phyloP scores from a whole-genome alignment of 1,140 invertebrate genomes.

The Neomicropteryx cornuta region DNA sequence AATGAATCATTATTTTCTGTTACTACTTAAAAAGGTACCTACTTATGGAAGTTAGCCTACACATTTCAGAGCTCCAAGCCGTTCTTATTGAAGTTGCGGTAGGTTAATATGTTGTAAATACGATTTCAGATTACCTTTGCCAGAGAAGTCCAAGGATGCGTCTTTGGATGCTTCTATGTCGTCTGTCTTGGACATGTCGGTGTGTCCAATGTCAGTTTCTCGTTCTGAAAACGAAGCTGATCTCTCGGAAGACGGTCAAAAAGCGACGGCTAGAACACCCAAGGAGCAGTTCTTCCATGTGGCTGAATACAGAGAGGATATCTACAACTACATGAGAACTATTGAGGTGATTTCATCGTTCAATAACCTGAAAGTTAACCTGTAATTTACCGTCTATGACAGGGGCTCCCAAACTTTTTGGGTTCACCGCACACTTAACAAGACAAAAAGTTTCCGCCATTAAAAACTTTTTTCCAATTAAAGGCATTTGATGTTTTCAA shows the following conservation, averaged over 20 bases:
- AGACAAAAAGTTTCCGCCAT: too few relatives aligned
- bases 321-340: conserved; percentile 67
- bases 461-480: too few relatives aligned
- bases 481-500: too few relatives aligned
- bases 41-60: not conserved
- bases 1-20: not conserved
- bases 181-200: conserved; percentile 25
- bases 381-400: too few relatives aligned
- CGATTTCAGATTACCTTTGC: conserved; percentile 20
- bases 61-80: not conserved
- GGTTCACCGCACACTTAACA: not conserved
- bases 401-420: too few relatives aligned
- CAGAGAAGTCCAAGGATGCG: conserved; percentile 31
- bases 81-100: not conserved
- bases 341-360: conserved; percentile 63
- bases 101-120: not conserved
- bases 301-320: conserved; percentile 69
- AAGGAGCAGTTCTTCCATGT: conserved; percentile 50
- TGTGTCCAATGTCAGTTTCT: conserved; percentile 30
- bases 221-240: conserved; percentile 25
- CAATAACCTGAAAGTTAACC: too few relatives aligned
- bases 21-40: not conserved
- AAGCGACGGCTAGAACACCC: conserved; percentile 29
- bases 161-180: conserved; percentile 32
- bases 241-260: conserved; percentile 27